Percentiles rank a stretch among this genome's conserved stretches.
phyloP scores from a whole-genome alignment of 2,797 vertebrate species.

The Pseudochromis fuscus region DNA sequence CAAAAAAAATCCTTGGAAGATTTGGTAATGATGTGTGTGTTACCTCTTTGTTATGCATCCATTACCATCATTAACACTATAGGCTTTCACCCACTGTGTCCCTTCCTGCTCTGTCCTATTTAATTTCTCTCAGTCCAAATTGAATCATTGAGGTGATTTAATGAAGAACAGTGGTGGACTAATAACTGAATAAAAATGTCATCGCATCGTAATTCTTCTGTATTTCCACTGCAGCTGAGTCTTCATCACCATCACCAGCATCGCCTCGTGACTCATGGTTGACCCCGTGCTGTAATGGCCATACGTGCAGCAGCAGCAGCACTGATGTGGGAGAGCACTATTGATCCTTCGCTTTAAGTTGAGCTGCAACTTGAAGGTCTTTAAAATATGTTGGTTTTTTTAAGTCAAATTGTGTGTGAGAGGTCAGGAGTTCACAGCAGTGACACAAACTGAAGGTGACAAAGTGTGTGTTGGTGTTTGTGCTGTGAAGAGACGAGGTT shows the following conservation, averaged over 20 bases:
- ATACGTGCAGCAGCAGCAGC: slow-evolving; percentile 9
- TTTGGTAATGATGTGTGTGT: slow-evolving; percentile 3
- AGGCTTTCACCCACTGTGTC: slow-evolving; percentile 9
- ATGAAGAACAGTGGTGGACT: slow-evolving; percentile 36
- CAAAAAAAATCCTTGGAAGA: neutral
- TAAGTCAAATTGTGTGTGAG: slow-evolving; percentile 18
- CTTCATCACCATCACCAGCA: slow-evolving; percentile 15
- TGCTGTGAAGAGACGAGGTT: slow-evolving; percentile 53
- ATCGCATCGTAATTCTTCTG: slow-evolving; percentile 36
- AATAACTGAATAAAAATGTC: slow-evolving; percentile 52
- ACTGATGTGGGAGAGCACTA: slow-evolving; percentile 1
- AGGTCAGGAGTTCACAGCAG: slow-evolving; percentile 40
- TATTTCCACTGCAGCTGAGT: slow-evolving; percentile 12
- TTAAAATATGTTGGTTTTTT: slow-evolving; percentile 32
- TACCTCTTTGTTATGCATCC: slow-evolving; percentile 24
- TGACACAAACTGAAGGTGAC: slow-evolving; percentile 56
- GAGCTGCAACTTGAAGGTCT: slow-evolving; percentile 6
- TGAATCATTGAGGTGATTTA: slow-evolving; percentile 48
- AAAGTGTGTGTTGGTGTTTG: slow-evolving; percentile 48
- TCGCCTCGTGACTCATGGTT: slow-evolving; percentile 35
- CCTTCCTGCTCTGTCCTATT: slow-evolving; percentile 24
- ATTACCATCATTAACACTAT: slow-evolving; percentile 35
- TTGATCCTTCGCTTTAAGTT: slow-evolving; percentile 36
- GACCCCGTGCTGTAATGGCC: slow-evolving; percentile 32
- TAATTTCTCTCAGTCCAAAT: slow-evolving; percentile 38